phyloP scores from a whole-genome alignment of 2,888 invertebrate species.

The Nomada goodeniana region DNA sequence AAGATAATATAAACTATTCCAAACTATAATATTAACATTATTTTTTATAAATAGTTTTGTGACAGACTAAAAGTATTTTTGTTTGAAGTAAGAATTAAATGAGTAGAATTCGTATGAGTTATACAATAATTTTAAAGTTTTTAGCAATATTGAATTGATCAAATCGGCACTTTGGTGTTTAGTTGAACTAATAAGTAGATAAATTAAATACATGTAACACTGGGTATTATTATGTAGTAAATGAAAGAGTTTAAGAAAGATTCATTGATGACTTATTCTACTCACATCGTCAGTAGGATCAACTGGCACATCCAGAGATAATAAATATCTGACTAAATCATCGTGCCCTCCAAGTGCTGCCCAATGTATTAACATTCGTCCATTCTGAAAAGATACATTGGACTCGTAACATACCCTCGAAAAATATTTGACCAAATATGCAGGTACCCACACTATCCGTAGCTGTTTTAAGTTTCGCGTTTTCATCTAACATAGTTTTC shows the following conservation, averaged over 20 bases:
- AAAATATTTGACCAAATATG: neutral
- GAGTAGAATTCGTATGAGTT: too few species aligned
- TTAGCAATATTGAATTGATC: too few species aligned
- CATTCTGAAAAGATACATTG: conserved; percentile 86
- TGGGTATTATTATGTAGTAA: neutral
- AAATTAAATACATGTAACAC: neutral
- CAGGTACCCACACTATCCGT: conserved; percentile 85
- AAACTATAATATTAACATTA: too few species aligned
- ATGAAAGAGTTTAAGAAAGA: neutral
- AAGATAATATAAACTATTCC: too few species aligned
- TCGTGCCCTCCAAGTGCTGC: conserved; percentile 91
- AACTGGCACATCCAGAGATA: conserved; percentile 88
- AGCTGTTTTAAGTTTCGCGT: conserved; percentile 85
- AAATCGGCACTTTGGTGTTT: neutral
- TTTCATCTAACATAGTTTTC: conserved; percentile 87
- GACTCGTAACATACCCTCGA: conserved; percentile 40
- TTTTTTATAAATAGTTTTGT: too few species aligned
- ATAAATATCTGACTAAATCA: conserved; percentile 89
- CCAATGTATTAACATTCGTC: conserved; percentile 91
- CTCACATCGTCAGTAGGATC: conserved; percentile 90
- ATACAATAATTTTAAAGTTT: too few species aligned
- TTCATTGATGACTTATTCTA: conserved; percentile 25
- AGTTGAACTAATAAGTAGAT: neutral
- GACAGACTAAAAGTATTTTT: too few species aligned
- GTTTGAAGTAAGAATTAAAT: too few species aligned